Evolutionary conservation across 2,113 vertebrate species (phyloP).

Genomic region (Thryonomys swinderianus): DNA sequence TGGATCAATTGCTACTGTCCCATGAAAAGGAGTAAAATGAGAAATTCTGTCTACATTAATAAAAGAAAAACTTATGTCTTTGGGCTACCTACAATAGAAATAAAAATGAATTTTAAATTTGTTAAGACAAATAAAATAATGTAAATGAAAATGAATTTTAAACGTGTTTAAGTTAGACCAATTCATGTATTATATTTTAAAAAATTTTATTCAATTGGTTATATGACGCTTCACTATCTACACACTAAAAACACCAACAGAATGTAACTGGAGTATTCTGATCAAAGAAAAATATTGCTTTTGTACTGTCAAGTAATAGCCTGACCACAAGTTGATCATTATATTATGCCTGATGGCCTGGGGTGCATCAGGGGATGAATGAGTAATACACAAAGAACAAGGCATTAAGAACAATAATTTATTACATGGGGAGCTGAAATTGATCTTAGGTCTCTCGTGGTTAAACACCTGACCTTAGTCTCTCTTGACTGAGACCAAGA

Average conservation of each 20-base stretch:
- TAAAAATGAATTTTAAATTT: neutral
- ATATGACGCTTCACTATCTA: neutral
- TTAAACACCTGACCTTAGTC: too few relatives aligned
- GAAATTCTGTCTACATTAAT: neutral
- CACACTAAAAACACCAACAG: constrained; percentile 5
- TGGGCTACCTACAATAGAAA: neutral
- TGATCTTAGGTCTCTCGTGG: too few relatives aligned
- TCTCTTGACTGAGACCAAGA: too few relatives aligned
- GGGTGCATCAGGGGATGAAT: too few relatives aligned
- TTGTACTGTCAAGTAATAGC: neutral
- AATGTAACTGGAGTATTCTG: constrained; percentile 21
- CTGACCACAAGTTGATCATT: too few relatives aligned
- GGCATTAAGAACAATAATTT: too few relatives aligned
- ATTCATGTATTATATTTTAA: neutral
- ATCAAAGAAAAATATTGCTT: constrained; percentile 59
- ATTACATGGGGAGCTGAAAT: too few relatives aligned
- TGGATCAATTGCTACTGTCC: neutral
- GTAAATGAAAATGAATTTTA: neutral
- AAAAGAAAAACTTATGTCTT: neutral
- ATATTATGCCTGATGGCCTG: too few relatives aligned
- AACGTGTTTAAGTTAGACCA: neutral
- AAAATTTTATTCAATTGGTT: neutral
- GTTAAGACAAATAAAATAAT: neutral
- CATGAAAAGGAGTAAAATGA: neutral
- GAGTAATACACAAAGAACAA: too few relatives aligned